Evolutionary conservation across 2,888 invertebrate species (phyloP).

Genomic region (Monochamus alternatus): DNA sequence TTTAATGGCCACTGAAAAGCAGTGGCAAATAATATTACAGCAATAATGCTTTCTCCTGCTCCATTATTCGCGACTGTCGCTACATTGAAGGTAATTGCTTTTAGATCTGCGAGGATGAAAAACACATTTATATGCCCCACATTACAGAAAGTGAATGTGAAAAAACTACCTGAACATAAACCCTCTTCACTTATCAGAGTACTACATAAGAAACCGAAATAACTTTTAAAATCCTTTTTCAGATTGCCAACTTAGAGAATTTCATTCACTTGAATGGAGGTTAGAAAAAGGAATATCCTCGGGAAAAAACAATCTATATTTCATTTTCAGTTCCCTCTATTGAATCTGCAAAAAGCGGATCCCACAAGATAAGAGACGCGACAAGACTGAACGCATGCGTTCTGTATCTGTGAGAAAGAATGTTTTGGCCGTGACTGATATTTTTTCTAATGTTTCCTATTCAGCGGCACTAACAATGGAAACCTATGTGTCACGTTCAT

Average conservation of each 20-base stretch:
- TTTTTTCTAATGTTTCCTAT: too few species aligned
- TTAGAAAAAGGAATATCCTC: conserved; percentile 54
- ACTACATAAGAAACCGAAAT: conserved; percentile 57
- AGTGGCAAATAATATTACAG: conserved; percentile 2
- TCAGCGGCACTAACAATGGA: too few species aligned
- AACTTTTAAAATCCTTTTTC: conserved; percentile 60
- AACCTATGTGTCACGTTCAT: too few species aligned
- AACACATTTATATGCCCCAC: conserved; percentile 28
- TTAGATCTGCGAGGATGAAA: conserved; percentile 21
- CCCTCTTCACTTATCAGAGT: conserved; percentile 58
- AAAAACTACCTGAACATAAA: conserved; percentile 52
- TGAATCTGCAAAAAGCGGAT: conserved; percentile 60
- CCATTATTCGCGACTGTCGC: conserved; percentile 16
- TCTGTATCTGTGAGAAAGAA: conserved; percentile 7
- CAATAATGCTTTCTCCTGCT: conserved; percentile 8
- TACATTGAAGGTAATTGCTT: conserved; percentile 30
- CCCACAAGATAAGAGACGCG: conserved; percentile 55
- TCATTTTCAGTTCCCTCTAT: conserved; percentile 62
- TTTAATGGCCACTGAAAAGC: neutral
- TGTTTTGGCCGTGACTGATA: too few species aligned
- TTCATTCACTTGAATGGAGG: conserved; percentile 57
- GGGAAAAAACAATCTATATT: conserved; percentile 63
- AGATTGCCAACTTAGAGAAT: conserved; percentile 58
- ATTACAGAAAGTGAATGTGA: conserved; percentile 30
- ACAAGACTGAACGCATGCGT: conserved; percentile 53